A percentile compares a stretch with the other conserved stretches of the same genome.
Evolutionary conservation across 2,113 vertebrate genomes (phyloP).

Genomic region (Larimichthys polyactis): DNA sequence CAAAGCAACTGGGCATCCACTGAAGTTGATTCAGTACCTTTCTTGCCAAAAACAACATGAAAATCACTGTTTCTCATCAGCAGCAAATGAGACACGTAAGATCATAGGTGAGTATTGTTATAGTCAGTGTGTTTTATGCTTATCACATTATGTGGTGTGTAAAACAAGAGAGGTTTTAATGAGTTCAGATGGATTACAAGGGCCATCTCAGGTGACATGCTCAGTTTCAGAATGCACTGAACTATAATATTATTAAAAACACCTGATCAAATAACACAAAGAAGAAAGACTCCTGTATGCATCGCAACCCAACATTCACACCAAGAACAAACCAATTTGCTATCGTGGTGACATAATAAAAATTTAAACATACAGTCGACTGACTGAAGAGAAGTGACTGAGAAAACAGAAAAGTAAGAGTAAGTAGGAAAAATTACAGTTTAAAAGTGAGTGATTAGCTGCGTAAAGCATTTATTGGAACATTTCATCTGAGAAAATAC

Average conservation of each 20-base stretch:
- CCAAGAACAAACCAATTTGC: not conserved
- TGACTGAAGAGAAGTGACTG: not conserved
- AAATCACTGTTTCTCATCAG: not conserved
- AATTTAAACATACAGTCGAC: not conserved
- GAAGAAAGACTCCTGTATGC: not conserved
- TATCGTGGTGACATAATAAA: not conserved
- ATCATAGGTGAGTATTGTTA: not conserved
- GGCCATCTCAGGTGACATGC: conserved; percentile 1
- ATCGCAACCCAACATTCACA: conserved; percentile 3
- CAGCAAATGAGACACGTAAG: not conserved
- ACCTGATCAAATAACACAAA: conserved; percentile 4
- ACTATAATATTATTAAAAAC: not conserved
- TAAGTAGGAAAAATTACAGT: not conserved
- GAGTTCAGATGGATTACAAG: conserved; percentile 20
- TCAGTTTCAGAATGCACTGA: conserved; percentile 8
- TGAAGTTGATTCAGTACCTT: not conserved
- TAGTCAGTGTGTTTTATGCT: not conserved
- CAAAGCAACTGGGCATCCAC: not conserved
- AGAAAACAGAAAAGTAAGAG: not conserved
- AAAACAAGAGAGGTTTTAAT: conserved; percentile 28
- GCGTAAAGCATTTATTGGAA: not conserved
- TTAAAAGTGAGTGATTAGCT: not conserved
- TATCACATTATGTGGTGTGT: conserved; percentile 12
- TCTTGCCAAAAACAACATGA: not conserved
- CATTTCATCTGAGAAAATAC: not conserved